Evolutionary conservation across 2,113 vertebrate genomes (phyloP), one percentile per base, ranked within the genome.

Genomic region (Catagonus wagneri): DNA sequence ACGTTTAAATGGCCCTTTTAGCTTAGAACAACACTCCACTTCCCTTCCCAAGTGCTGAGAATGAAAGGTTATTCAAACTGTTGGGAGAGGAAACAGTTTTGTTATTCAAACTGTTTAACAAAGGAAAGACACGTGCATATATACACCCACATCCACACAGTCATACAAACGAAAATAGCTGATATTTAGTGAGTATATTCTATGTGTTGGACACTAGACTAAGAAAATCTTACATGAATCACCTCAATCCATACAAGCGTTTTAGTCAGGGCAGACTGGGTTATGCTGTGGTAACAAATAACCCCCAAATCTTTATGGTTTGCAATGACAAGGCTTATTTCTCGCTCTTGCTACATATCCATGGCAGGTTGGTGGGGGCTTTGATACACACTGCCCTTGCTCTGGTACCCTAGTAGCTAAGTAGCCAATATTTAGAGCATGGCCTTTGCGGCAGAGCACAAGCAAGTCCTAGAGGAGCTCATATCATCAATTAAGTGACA

Each of bases 221-320:
- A 69, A 89, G 27, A 79, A 7, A 25, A 74, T 54, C 90, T 54
- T 16, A 32, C 20, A 50, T 72, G 61, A 84, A 89, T 44, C 69
- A 79, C 58, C 56, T 95, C 17, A 76, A n/a, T 63, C 71, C 9
- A 54, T 75, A 44, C 3, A 93, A n/a, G 44, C 66, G 4, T 50
- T 65, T 88, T 4, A 54, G 63, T 95, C 56, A 83, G 72, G 66
- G 54, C 7, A 91, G 13, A 20, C 36, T 92, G 22, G 36, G 27
- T 83, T 80, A 86, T 65, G 20, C 56, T 32, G 0, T 71, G 27
- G 7, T 86, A 94, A 96, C 50, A 93, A 95, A 93, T 8, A 83
- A 20, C 50, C 56, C 52, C 54, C 0, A 81, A 32, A 44, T 88
- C 44, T 81, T 74, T 15, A 0, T 71, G 36, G 83, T 50, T 90